Evolutionary conservation across 2,113 vertebrate species (phyloP).

Genomic region (Xenopus tropicalis): UCB_Xtro_10.0 CM004450.2:44337001-44337500

Average conservation of each 20-base stretch:
- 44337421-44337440: neutral
- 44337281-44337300: neutral
- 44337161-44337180: too few species aligned
- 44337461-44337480: neutral
- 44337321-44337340: neutral
- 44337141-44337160: too few species aligned
- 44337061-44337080: too few species aligned
- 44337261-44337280: conserved; percentile 9
- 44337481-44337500: neutral
- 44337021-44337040: too few species aligned
- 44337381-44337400: neutral
- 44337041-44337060: too few species aligned
- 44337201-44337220: neutral
- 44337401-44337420: neutral
- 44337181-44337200: too few species aligned
- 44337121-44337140: too few species aligned
- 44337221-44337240: neutral
- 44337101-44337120: neutral
- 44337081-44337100: neutral
- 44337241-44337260: neutral
- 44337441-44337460: neutral
- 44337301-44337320: neutral
- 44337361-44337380: neutral
- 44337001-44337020: neutral
- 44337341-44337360: neutral